Evolutionary conservation across 2,888 invertebrate genomes (phyloP).

Genomic region (Stratiomys singularior): DNA sequence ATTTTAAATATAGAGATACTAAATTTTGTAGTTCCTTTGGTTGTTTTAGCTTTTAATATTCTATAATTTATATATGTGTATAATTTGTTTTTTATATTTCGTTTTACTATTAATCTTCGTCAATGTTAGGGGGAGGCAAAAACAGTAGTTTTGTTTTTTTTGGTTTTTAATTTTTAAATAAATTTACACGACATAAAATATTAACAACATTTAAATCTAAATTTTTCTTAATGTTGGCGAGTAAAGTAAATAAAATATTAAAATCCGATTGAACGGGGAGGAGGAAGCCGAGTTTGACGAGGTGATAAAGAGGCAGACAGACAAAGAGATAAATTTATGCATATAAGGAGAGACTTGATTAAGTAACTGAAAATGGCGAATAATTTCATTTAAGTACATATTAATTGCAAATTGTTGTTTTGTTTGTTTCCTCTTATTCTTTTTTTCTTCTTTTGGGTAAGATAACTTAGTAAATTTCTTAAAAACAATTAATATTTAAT

Average conservation of each 20-base stretch:
- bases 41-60: neutral
- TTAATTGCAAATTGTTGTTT: too few relatives aligned
- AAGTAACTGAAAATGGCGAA: too few relatives aligned
- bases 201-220: neutral
- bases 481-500: too few relatives aligned
- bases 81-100: slow-evolving; percentile 21
- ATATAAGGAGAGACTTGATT: too few relatives aligned
- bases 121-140: neutral
- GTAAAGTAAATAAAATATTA: neutral
- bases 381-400: too few relatives aligned
- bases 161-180: too few relatives aligned
- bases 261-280: neutral
- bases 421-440: too few relatives aligned
- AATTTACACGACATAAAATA: neutral
- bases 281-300: too few relatives aligned
- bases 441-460: too few relatives aligned
- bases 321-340: too few relatives aligned
- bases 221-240: neutral
- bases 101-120: neutral
- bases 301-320: too few relatives aligned
- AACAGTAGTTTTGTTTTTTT: neutral
- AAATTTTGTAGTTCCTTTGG: neutral
- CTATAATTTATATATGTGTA: slow-evolving; percentile 41
- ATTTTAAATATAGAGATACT: neutral
- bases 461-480: too few relatives aligned